Evolutionary conservation across 2,888 invertebrate species (phyloP).

Genomic region (Archaeoteleia sp.): DNA sequence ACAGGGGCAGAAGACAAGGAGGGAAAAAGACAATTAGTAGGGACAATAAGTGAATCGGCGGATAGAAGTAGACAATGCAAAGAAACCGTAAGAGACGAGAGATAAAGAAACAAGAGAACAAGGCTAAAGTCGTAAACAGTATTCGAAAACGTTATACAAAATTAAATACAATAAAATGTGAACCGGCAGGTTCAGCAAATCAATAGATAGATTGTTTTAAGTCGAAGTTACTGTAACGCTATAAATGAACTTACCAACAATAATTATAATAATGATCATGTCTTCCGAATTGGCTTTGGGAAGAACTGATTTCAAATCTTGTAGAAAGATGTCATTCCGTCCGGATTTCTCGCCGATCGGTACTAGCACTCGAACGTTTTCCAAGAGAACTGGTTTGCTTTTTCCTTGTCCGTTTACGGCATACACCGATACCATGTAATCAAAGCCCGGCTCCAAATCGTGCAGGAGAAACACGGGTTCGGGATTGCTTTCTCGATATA

Average conservation of each 20-base stretch:
- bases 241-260: slow-evolving; percentile 70
- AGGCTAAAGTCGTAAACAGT: too few relatives aligned
- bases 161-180: too few relatives aligned
- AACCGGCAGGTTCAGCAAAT: too few relatives aligned
- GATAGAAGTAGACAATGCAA: too few relatives aligned
- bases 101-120: too few relatives aligned
- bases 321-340: slow-evolving; percentile 62
- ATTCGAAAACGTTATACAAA: too few relatives aligned
- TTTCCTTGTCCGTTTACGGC: slow-evolving; percentile 88
- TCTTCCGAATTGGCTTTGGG: slow-evolving; percentile 62
- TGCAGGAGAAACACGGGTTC: slow-evolving; percentile 83
- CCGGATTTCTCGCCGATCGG: slow-evolving; percentile 58
- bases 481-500: slow-evolving; percentile 66
- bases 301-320: slow-evolving; percentile 66
- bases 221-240: too few relatives aligned
- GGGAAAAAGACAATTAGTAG: too few relatives aligned
- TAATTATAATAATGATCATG: slow-evolving; percentile 67
- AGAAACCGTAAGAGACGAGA: too few relatives aligned
- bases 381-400: slow-evolving; percentile 84
- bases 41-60: too few relatives aligned
- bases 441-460: slow-evolving; percentile 84
- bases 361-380: slow-evolving; percentile 77
- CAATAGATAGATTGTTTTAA: too few relatives aligned
- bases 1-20: too few relatives aligned
- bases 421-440: slow-evolving; percentile 87